These are phyloP conservation scores for Centropyge bicolor DNA, from an alignment of 2,797 vertebrate species.

Conservation along the genomic window DNA sequence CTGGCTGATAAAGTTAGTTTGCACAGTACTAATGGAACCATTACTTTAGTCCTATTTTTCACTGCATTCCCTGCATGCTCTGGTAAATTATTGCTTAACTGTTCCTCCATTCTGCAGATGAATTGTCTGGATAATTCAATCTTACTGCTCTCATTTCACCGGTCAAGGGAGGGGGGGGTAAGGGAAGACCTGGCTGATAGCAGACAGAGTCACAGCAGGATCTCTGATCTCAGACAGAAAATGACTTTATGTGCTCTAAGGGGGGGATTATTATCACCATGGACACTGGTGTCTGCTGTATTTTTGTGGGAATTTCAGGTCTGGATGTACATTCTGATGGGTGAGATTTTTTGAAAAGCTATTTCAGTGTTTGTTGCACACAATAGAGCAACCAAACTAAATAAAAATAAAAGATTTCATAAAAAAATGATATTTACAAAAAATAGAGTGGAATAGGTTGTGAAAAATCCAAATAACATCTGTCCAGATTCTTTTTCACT, in stretches of 20 bases:
- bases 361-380: not conserved
- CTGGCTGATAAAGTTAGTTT: conserved; percentile 55
- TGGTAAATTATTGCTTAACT: conserved; percentile 46
- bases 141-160: conserved; percentile 20
- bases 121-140: conserved; percentile 58
- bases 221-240: conserved; percentile 6
- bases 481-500: not conserved
- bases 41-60: conserved; percentile 57
- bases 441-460: not conserved
- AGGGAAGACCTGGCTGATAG: conserved; percentile 24
- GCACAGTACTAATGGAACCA: conserved; percentile 55
- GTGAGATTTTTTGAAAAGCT: not conserved
- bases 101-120: conserved; percentile 45
- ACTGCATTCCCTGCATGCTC: conserved; percentile 15
- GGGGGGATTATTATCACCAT: not conserved
- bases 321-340: not conserved
- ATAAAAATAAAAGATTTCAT: not conserved
- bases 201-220: conserved; percentile 11
- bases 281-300: not conserved
- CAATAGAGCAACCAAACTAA: not conserved
- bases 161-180: conserved; percentile 31
- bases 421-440: not conserved
- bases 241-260: not conserved
- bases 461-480: not conserved
- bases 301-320: not conserved